Evolutionary conservation across 2,113 vertebrate species (phyloP), one percentile per base, ranked within the genome.

Genomic region (Acrocephalus kingi): DNA sequence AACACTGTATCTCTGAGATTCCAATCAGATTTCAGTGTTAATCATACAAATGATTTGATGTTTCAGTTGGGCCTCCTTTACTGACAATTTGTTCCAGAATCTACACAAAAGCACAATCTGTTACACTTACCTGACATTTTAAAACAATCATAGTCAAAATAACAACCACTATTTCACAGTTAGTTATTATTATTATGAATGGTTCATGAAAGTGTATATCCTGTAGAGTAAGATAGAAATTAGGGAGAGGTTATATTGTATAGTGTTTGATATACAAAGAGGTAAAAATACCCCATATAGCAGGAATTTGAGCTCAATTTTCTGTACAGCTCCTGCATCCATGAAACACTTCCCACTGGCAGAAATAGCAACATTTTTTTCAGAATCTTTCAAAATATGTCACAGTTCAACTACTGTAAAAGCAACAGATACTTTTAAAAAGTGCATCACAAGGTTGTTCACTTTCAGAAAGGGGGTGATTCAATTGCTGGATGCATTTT

Each of bases 361-460:
- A 95, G 64, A 93, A 94, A 79, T 43, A 68, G 22, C 78, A 84
- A 28, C 91, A 89, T 49, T 87, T 96, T 96, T 89, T 76, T 86
- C 66, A 78, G 61, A 87, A 7, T 89, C 62, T 93, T 93, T 91
- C 81, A 91, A 87, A 87, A 89, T 69, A 61, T 67, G 76, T 84
- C 21, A 33, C 39, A 67, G 83, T 86, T 93, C 84, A 92, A 82
- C 62, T 62, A n/a, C 63, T 82, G 54, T 55, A 73, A 89, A 82
- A 0, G 54, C 28, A 78, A 64, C 20, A 89, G 62, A 86, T 78
- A 61, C 30, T 89, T 95, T 46, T 0, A 15, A 84, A 68, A 87
- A 87, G 43, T 55, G 30, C 43, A 84, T 71, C 87, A 48, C 16
- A 55, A 87, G n/a, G 64, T 45, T 73, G 80, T 33, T 68, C 63